These are phyloP conservation scores for Zosterops hypoxanthus DNA, from an alignment of 2,113 vertebrate genomes.

Conservation along the genomic window DNA sequence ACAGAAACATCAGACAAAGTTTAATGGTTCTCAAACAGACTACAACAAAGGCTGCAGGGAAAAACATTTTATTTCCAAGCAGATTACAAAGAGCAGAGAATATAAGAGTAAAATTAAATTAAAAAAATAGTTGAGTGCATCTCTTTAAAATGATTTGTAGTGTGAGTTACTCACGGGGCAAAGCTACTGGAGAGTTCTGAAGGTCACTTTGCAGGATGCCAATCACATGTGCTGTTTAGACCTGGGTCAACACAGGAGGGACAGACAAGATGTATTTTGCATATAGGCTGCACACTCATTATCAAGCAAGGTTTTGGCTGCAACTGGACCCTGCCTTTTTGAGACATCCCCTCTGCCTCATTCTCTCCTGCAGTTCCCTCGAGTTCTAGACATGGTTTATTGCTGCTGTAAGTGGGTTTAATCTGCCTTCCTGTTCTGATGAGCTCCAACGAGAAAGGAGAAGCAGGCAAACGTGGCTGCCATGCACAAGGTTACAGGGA, in stretches of 20 bases:
- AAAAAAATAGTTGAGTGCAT: slow-evolving; percentile 73
- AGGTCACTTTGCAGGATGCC: slow-evolving; percentile 72
- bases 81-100: slow-evolving; percentile 73
- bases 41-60: slow-evolving; percentile 68
- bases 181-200: slow-evolving; percentile 70
- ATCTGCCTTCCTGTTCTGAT: neutral
- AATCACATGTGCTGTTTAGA: slow-evolving; percentile 68
- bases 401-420: slow-evolving; percentile 36
- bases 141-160: slow-evolving; percentile 71
- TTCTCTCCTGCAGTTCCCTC: slow-evolving; percentile 29
- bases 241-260: slow-evolving; percentile 55
- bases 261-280: slow-evolving; percentile 63
- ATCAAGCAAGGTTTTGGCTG: slow-evolving; percentile 60
- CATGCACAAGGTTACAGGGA: neutral
- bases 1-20: slow-evolving; percentile 9
- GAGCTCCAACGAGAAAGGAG: neutral
- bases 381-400: slow-evolving; percentile 21
- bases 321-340: slow-evolving; percentile 44
- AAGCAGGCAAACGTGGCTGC: neutral
- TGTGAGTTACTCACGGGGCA: slow-evolving; percentile 68
- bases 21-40: slow-evolving; percentile 58
- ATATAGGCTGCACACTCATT: slow-evolving; percentile 67
- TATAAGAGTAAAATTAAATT: slow-evolving; percentile 74
- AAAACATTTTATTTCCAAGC: slow-evolving; percentile 74
- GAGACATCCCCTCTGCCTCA: neutral